These are phyloP conservation scores for Axea sp. DNA, from an alignment of 2,888 invertebrate species.

Conservation along the genomic window DNA sequence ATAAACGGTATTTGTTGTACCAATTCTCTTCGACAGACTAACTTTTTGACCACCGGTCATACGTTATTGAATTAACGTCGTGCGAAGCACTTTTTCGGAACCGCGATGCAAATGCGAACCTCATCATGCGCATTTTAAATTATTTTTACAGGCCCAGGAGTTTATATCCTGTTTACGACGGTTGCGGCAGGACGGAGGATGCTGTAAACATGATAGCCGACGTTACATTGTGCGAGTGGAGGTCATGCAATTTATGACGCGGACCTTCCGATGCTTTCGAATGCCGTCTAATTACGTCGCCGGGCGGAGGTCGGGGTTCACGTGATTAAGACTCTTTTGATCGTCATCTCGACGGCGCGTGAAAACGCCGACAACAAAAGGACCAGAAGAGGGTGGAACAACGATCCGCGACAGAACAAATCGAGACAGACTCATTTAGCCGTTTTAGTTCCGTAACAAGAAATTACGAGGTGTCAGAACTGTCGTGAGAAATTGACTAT, in stretches of 20 bases:
- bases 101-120: conserved; percentile 31
- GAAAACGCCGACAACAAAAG: conserved; percentile 47
- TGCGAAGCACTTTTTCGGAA: conserved; percentile 1
- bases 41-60: conserved; percentile 17
- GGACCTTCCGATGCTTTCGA: conserved; percentile 54
- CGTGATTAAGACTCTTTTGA: conserved; percentile 66
- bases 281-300: conserved; percentile 58
- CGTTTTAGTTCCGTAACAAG: conserved; percentile 58
- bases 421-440: conserved; percentile 49
- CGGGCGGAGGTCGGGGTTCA: conserved; percentile 63
- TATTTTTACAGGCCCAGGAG: conserved; percentile 47
- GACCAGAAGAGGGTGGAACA: conserved; percentile 1
- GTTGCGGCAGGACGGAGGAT: conserved; percentile 38
- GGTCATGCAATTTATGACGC: conserved; percentile 60
- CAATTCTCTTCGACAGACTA: conserved; percentile 29
- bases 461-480: conserved; percentile 60
- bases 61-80: conserved; percentile 30
- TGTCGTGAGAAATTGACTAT: conserved; percentile 60
- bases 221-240: conserved; percentile 53
- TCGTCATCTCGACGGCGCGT: conserved; percentile 59
- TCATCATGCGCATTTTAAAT: conserved; percentile 38
- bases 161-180: conserved; percentile 49
- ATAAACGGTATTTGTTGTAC: conserved; percentile 10
- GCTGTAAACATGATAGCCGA: conserved; percentile 52
- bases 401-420: conserved; percentile 37